phyloP scores from a whole-genome alignment of 1,140 invertebrate genomes.

The Lerema accius region DNA sequence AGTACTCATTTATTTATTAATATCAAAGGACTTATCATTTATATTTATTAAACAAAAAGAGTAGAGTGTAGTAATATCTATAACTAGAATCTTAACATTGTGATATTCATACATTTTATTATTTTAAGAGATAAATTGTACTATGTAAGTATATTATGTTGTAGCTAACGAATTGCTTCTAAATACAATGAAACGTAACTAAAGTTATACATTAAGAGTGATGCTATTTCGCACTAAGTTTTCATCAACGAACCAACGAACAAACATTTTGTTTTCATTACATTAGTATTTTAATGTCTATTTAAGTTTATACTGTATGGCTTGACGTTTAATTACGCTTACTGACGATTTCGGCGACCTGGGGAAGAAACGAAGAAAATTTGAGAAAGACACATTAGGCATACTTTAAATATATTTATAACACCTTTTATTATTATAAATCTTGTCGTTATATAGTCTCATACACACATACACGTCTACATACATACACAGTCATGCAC shows the following conservation, averaged over 20 bases:
- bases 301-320: constrained; percentile 44
- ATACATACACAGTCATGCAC: too few relatives aligned
- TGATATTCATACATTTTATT: constrained; percentile 50
- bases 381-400: too few relatives aligned
- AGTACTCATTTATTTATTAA: constrained; percentile 72
- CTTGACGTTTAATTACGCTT: constrained; percentile 36
- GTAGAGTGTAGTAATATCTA: constrained; percentile 42
- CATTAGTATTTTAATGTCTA: too few relatives aligned
- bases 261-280: too few relatives aligned
- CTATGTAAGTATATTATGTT: constrained; percentile 46
- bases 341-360: constrained; percentile 79
- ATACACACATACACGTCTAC: too few relatives aligned
- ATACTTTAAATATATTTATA: too few relatives aligned
- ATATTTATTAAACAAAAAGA: constrained; percentile 54
- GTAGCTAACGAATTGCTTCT: constrained; percentile 49
- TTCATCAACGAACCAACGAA: too few relatives aligned
- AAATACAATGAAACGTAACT: constrained; percentile 47
- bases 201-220: constrained; percentile 45
- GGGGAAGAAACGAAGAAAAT: too few relatives aligned
- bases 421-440: too few relatives aligned
- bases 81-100: constrained; percentile 49
- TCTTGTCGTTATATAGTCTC: too few relatives aligned
- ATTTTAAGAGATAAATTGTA: constrained; percentile 55
- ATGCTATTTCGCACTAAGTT: constrained; percentile 73
- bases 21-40: constrained; percentile 66